phyloP scores from a whole-genome alignment of 2,113 vertebrate genomes.

The Coptodon rendalli region DNA sequence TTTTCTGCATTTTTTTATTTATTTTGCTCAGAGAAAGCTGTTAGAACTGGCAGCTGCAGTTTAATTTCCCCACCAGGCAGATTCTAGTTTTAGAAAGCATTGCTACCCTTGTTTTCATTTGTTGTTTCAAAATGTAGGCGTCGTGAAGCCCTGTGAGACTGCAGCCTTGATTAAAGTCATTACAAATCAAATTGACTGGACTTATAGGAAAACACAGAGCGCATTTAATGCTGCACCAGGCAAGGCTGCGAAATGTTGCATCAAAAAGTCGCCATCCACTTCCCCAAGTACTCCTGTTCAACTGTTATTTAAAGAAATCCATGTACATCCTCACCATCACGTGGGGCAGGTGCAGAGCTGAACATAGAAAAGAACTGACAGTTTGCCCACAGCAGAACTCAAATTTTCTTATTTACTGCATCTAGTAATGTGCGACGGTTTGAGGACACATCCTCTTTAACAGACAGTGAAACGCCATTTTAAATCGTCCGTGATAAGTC shows the following conservation, averaged over 20 bases:
- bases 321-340: neutral
- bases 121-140: neutral
- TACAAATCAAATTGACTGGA: slow-evolving; percentile 1
- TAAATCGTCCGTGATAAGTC: neutral
- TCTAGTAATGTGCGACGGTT: neutral
- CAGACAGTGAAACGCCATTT: neutral
- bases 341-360: neutral
- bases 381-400: neutral
- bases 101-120: neutral
- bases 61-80: slow-evolving; percentile 15
- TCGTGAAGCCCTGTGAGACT: neutral
- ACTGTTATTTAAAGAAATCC: neutral
- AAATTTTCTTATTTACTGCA: neutral
- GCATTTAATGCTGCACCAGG: neutral
- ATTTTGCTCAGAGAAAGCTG: neutral
- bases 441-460: neutral
- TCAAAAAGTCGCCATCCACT: neutral
- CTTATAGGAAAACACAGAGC: neutral
- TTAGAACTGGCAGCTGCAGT: neutral
- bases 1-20: slow-evolving; percentile 5
- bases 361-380: neutral
- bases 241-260: neutral
- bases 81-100: neutral
- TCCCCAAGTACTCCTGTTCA: neutral
- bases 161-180: slow-evolving; percentile 7